Evolutionary conservation across 1,140 invertebrate genomes (phyloP).

Genomic region (Radopholus similis): DNA sequence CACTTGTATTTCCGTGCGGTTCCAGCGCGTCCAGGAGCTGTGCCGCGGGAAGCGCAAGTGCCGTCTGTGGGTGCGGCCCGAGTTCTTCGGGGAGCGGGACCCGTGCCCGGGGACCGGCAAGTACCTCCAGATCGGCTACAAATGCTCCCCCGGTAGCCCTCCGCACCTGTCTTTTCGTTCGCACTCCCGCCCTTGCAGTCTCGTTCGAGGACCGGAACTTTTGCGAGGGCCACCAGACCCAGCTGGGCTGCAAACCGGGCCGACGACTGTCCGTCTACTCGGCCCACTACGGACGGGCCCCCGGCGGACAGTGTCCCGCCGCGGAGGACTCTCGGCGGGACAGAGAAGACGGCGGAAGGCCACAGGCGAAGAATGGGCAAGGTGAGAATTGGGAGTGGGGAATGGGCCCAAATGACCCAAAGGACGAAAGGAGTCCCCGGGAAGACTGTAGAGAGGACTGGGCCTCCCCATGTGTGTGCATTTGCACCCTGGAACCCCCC

Average conservation of each 20-base stretch:
- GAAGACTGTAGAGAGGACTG: no score
- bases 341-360: background rate
- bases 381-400: background rate
- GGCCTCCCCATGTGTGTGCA: background rate
- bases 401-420: no score
- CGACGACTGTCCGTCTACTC: constrained; percentile 49
- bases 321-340: constrained; percentile 27
- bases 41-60: constrained; percentile 48
- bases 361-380: background rate
- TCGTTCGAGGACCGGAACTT: constrained; percentile 52
- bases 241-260: constrained; percentile 33
- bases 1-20: constrained; percentile 1
- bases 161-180: background rate
- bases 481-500: background rate
- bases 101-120: constrained; percentile 45
- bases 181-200: constrained; percentile 28
- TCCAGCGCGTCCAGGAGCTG: constrained; percentile 44
- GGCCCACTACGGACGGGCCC: constrained; percentile 45
- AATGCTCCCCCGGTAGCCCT: constrained; percentile 43
- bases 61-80: constrained; percentile 35
- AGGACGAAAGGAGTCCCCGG: no score
- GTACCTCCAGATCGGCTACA: constrained; percentile 51
- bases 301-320: constrained; percentile 44
- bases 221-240: constrained; percentile 41
- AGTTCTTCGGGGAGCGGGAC: constrained; percentile 43